A percentile compares a stretch with the other conserved stretches of the same genome.
These are phyloP conservation scores for Aphelocoma coerulescens DNA, from an alignment of 2,113 vertebrate genomes.

Conservation along the genomic window DNA sequence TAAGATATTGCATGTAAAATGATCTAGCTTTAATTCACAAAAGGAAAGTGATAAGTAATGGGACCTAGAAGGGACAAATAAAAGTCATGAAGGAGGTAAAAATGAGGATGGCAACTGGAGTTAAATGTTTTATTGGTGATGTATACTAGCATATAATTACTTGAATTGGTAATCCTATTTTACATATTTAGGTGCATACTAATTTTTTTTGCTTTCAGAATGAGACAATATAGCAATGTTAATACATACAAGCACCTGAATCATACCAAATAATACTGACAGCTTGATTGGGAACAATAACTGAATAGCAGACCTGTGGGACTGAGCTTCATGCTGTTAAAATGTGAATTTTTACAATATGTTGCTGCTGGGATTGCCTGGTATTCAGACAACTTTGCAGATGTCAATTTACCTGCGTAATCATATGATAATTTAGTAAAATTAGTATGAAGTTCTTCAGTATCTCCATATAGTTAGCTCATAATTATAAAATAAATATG, in stretches of 20 bases:
- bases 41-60: background rate
- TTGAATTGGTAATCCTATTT: background rate
- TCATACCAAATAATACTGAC: background rate
- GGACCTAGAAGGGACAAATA: background rate
- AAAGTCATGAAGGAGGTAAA: background rate
- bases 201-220: background rate
- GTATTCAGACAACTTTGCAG: slow-evolving; percentile 17
- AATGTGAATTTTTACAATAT: slow-evolving; percentile 18
- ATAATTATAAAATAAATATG: slow-evolving; percentile 2
- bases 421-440: slow-evolving; percentile 39
- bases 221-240: background rate
- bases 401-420: slow-evolving; percentile 33
- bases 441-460: slow-evolving; percentile 24
- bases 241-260: background rate
- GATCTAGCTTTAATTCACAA: background rate
- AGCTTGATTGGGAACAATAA: background rate
- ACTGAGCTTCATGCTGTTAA: slow-evolving; percentile 3
- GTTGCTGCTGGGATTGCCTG: slow-evolving; percentile 9
- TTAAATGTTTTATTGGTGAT: background rate
- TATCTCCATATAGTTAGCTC: background rate
- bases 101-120: background rate
- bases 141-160: background rate
- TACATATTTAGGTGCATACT: background rate
- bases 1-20: background rate
- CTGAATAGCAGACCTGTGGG: slow-evolving; percentile 5